phyloP scores from a whole-genome alignment of 2,113 vertebrate species.

The Bubalus kerabau region DNA sequence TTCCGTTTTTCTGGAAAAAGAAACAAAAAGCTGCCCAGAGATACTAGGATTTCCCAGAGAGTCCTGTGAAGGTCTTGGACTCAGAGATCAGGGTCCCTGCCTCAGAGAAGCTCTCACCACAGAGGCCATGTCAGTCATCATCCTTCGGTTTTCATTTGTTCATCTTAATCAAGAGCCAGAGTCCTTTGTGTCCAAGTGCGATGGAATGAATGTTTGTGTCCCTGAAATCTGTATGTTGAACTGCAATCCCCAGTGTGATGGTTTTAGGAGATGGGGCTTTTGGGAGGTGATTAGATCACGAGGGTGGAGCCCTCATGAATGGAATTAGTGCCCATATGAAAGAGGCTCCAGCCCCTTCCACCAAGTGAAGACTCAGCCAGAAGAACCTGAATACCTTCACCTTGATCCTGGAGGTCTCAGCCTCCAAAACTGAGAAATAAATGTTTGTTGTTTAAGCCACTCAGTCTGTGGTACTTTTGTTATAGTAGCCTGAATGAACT shows the following conservation, averaged over 20 bases:
- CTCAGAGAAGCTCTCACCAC: not conserved
- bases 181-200: not conserved
- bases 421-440: not conserved
- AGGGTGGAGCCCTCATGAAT: not conserved
- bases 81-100: not conserved
- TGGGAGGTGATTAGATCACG: not conserved
- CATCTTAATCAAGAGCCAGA: not conserved
- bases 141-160: not conserved
- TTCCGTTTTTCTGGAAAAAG: too few species aligned
- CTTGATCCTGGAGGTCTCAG: not conserved
- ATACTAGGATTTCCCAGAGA: not conserved
- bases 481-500: not conserved
- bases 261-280: not conserved
- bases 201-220: not conserved
- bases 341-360: not conserved
- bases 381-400: not conserved
- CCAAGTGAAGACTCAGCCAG: not conserved
- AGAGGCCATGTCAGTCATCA: accelerated
- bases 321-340: not conserved
- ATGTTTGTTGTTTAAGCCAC: not conserved
- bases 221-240: not conserved
- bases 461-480: not conserved
- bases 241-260: not conserved
- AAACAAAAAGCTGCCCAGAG: not conserved
- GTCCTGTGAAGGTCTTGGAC: not conserved